These are phyloP conservation scores for Antechinus stuartii DNA, from an alignment of 2,113 vertebrate genomes.

Conservation along the genomic window DNA sequence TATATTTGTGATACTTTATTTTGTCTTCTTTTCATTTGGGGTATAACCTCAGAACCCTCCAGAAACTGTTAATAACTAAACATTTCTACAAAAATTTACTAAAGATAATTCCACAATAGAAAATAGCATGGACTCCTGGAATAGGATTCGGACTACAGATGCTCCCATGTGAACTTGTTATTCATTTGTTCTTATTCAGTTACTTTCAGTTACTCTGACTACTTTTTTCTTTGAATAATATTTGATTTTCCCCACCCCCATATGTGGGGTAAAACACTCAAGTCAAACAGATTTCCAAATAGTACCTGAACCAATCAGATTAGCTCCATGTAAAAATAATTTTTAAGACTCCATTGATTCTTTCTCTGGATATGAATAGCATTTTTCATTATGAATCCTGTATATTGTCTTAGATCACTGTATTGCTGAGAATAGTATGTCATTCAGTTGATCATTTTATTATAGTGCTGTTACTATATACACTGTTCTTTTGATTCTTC, in stretches of 20 bases:
- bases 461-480: background rate
- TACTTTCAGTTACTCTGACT: constrained; percentile 4
- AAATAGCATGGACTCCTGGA: background rate
- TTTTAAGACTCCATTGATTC: background rate
- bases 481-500: background rate
- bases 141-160: background rate
- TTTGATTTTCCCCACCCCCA: background rate
- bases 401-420: background rate
- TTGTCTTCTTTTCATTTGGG: constrained; percentile 40
- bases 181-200: constrained; percentile 15
- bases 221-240: background rate
- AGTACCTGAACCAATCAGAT: no score
- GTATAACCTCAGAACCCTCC: constrained; percentile 9
- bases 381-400: background rate
- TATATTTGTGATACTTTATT: constrained; percentile 51
- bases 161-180: constrained; percentile 22
- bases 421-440: background rate
- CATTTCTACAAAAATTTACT: constrained; percentile 25
- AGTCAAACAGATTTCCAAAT: no score
- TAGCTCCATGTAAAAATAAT: background rate
- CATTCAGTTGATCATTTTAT: background rate
- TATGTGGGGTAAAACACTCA: no score
- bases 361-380: background rate
- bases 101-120: background rate
- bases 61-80: constrained; percentile 21